Percentiles rank a stretch among this genome's conserved stretches.
Evolutionary conservation across 2,888 invertebrate species (phyloP).

Genomic region (Neuroscelio doddi): DNA sequence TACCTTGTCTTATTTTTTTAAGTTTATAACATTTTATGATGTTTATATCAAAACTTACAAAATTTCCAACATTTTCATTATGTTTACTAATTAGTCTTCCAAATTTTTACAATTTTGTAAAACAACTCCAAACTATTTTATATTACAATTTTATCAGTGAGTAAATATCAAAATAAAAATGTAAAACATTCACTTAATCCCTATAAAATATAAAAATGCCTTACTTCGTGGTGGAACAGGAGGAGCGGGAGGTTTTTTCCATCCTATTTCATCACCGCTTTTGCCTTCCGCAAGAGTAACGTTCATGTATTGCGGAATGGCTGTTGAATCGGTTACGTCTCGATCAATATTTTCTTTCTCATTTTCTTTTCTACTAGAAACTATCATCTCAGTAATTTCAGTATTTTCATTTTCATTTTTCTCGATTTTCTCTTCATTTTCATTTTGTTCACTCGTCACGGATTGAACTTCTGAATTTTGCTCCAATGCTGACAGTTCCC

Average conservation of each 20-base stretch:
- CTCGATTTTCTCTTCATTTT: conserved; percentile 21
- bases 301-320: conserved; percentile 65
- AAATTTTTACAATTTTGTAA: too few relatives aligned
- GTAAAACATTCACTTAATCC: conserved; percentile 10
- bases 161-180: too few relatives aligned
- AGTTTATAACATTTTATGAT: too few relatives aligned
- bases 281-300: conserved; percentile 48
- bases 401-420: conserved; percentile 7
- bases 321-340: conserved; percentile 29
- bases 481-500: conserved; percentile 11
- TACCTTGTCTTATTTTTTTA: too few relatives aligned
- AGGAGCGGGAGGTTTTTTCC: conserved; percentile 60
- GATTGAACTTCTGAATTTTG: conserved; percentile 7
- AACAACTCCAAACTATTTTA: too few relatives aligned
- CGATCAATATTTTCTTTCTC: conserved; percentile 15
- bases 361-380: too few relatives aligned
- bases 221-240: conserved; percentile 65
- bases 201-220: too few relatives aligned
- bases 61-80: too few relatives aligned
- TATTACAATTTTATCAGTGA: too few relatives aligned
- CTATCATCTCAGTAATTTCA: conserved; percentile 3
- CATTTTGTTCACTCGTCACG: conserved; percentile 18
- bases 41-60: too few relatives aligned
- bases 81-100: too few relatives aligned
- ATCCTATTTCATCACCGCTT: conserved; percentile 48